These are phyloP conservation scores for Catharus ustulatus DNA, from an alignment of 2,797 vertebrate species.

Conservation along the genomic window DNA sequence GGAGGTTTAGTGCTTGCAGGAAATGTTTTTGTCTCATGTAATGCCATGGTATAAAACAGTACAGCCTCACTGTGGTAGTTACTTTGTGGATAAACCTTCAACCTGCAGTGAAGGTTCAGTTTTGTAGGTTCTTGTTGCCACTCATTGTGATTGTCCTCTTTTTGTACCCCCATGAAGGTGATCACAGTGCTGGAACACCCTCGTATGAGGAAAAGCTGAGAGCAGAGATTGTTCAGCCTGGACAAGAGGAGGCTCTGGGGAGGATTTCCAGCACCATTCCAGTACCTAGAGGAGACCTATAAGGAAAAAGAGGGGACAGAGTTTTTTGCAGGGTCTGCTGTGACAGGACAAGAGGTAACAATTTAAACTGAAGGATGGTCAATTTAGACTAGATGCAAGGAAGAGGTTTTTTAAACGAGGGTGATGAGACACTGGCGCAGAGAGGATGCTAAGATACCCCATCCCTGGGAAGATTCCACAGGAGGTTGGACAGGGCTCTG, in stretches of 20 bases:
- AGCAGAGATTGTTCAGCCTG: background rate
- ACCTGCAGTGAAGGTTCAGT: background rate
- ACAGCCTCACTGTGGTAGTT: background rate
- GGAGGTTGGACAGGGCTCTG: background rate
- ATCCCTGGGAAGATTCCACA: background rate
- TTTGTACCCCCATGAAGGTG: background rate
- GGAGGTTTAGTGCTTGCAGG: background rate
- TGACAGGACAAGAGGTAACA: background rate
- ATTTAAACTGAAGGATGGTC: background rate
- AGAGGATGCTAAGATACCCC: background rate
- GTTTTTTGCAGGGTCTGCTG: background rate
- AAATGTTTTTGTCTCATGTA: background rate
- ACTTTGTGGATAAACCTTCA: background rate
- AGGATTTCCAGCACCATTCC: no score
- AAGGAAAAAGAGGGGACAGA: no score
- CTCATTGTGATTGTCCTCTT: background rate
- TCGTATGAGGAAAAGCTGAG: background rate
- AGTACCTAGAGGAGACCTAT: background rate
- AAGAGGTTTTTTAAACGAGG: background rate
- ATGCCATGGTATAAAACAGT: background rate
- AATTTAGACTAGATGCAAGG: background rate
- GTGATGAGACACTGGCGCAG: background rate
- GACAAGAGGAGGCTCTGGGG: background rate
- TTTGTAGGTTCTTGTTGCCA: background rate
- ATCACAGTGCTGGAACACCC: background rate